Percentiles rank a stretch among this genome's conserved stretches.
These are phyloP conservation scores for Sinotaia quadrata DNA, from an alignment of 2,888 invertebrate genomes.

Conservation along the genomic window DNA sequence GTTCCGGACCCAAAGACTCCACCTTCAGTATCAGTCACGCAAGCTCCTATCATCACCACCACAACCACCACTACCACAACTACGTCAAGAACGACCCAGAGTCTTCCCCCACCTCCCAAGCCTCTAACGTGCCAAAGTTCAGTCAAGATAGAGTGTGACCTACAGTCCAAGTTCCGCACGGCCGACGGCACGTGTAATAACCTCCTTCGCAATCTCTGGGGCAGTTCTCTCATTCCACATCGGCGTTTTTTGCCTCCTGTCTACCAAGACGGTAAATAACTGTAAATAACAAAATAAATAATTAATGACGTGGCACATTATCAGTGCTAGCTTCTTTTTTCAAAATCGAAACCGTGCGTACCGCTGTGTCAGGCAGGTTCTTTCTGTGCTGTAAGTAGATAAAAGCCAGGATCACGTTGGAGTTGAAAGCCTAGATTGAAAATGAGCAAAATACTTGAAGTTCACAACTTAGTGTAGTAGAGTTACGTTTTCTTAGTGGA, in stretches of 20 bases:
- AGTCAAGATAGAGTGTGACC: conserved; percentile 33
- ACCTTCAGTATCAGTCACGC: neutral
- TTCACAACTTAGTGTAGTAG: too few relatives aligned
- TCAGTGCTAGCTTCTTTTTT: too few relatives aligned
- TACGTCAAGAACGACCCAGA: neutral
- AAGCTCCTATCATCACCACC: neutral
- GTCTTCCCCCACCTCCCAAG: neutral
- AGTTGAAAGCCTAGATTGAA: too few relatives aligned
- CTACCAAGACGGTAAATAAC: conserved; percentile 37
- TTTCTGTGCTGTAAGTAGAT: too few relatives aligned
- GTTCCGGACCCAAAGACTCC: neutral
- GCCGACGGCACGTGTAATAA: conserved; percentile 53
- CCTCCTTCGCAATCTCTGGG: conserved; percentile 40
- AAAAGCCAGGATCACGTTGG: too few relatives aligned
- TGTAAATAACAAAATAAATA: too few relatives aligned
- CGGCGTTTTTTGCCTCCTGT: conserved; percentile 31
- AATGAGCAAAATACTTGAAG: too few relatives aligned
- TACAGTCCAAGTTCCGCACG: conserved; percentile 37
- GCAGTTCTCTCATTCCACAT: conserved; percentile 46
- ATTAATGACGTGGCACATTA: too few relatives aligned
- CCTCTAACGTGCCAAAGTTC: conserved; percentile 8
- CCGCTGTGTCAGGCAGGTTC: too few relatives aligned
- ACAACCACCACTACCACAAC: neutral
- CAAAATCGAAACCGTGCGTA: too few relatives aligned
- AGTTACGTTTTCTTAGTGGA: too few relatives aligned